These are phyloP conservation scores for Lutjanus argentimaculatus DNA, from an alignment of 2,797 vertebrate genomes.

Conservation along the genomic window DNA sequence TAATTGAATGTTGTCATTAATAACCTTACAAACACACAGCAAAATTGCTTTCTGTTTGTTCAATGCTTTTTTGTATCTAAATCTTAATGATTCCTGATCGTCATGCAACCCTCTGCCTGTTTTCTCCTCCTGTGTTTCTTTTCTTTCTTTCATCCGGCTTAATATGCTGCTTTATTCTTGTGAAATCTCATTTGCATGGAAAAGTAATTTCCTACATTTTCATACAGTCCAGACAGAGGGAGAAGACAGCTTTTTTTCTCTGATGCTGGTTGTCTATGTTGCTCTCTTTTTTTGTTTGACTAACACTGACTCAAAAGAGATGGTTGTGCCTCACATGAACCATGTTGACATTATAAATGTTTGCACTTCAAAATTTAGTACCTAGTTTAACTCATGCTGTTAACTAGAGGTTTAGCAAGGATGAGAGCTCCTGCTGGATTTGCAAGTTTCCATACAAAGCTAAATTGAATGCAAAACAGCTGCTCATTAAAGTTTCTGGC, in stretches of 20 bases:
- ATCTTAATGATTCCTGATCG: conserved; percentile 14
- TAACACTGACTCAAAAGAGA: not conserved
- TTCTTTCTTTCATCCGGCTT: conserved; percentile 4
- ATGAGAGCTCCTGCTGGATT: not conserved
- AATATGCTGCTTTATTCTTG: conserved; percentile 27
- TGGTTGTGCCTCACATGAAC: not conserved
- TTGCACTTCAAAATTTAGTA: not conserved
- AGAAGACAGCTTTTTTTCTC: not conserved
- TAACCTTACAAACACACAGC: conserved; percentile 6
- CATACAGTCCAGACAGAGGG: not conserved
- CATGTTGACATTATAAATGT: not conserved
- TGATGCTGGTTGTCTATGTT: not conserved
- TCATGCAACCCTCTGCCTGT: not conserved
- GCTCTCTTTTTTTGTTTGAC: not conserved
- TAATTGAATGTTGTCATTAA: conserved; percentile 5
- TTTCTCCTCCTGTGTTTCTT: not conserved
- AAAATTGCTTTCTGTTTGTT: conserved; percentile 23
- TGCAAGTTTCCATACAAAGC: not conserved
- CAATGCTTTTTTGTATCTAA: not conserved
- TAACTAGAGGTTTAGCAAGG: conserved; percentile 2
- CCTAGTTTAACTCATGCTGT: not conserved
- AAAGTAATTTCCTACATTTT: conserved; percentile 28
- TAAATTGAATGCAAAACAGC: conserved; percentile 16
- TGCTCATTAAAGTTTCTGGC: conserved; percentile 12
- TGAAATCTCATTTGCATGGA: conserved; percentile 23